These are phyloP conservation scores for Limosa lapponica DNA, from an alignment of 2,797 vertebrate genomes.

Conservation along the genomic window DNA sequence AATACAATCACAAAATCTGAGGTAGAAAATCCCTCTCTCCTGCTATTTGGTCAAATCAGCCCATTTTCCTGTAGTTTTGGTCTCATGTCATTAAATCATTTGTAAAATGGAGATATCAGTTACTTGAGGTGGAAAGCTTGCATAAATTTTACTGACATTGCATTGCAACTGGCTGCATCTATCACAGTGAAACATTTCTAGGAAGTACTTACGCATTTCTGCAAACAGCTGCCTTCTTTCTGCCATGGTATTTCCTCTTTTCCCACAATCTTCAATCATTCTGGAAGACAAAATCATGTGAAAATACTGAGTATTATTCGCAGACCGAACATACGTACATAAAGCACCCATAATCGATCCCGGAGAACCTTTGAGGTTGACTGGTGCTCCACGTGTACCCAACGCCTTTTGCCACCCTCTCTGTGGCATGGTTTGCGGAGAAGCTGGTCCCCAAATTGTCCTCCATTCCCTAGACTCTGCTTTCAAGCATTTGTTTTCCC, in stretches of 20 bases:
- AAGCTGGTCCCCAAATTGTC: neutral
- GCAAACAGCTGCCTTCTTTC: constrained; percentile 99
- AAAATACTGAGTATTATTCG: constrained; percentile 19
- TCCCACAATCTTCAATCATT: constrained; percentile 95
- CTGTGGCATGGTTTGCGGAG: neutral
- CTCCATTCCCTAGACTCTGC: constrained; percentile 24
- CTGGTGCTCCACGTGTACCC: neutral
- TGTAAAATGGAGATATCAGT: neutral
- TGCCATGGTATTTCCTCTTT: constrained; percentile 94
- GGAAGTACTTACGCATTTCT: constrained; percentile 96
- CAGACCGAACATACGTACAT: neutral
- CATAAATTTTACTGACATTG: constrained; percentile 1
- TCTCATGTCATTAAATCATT: neutral
- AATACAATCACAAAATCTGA: neutral
- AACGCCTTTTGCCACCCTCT: neutral
- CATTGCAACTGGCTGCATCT: constrained; percentile 35
- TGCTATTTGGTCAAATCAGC: neutral
- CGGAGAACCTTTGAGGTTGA: neutral
- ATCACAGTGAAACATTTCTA: constrained; percentile 18
- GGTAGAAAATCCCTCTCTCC: neutral
- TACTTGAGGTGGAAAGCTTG: neutral
- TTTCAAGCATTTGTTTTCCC: constrained; percentile 50
- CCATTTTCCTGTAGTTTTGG: neutral
- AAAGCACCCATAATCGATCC: neutral
- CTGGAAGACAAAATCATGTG: constrained; percentile 82